phyloP scores from a whole-genome alignment of 2,797 vertebrate species.

The Betta splendens region DNA sequence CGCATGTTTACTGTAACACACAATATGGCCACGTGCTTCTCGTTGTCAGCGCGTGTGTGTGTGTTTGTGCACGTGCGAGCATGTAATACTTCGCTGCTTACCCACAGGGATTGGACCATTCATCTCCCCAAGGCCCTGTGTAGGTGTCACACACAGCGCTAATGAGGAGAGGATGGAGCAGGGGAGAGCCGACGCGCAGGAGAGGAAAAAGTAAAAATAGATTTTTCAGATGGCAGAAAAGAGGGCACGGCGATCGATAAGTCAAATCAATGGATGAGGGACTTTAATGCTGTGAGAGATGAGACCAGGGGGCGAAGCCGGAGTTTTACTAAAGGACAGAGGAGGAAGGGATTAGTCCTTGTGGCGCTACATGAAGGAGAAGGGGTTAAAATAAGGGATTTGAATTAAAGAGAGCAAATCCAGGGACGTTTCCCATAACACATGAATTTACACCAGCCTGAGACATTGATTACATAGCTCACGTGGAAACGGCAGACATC shows the following conservation, averaged over 20 bases:
- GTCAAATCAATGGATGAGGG: constrained; percentile 51
- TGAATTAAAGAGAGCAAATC: constrained; percentile 33
- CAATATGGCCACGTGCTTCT: constrained; percentile 30
- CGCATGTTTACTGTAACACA: constrained; percentile 16
- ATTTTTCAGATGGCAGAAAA: constrained; percentile 37
- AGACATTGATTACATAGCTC: constrained; percentile 67
- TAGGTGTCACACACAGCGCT: constrained; percentile 67
- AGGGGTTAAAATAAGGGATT: constrained; percentile 17
- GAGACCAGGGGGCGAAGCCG: constrained; percentile 14
- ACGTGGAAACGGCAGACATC: constrained; percentile 68
- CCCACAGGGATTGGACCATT: constrained; percentile 72
- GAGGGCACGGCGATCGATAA: constrained; percentile 53
- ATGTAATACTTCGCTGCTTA: constrained; percentile 68
- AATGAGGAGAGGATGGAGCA: constrained; percentile 69
- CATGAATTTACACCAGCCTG: constrained; percentile 61
- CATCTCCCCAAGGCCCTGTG: constrained; percentile 66
- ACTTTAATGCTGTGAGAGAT: constrained; percentile 31
- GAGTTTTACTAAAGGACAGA: constrained; percentile 21
- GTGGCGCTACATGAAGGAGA: constrained; percentile 13
- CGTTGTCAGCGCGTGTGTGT: constrained; percentile 14
- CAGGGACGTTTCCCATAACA: constrained; percentile 51
- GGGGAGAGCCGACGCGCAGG: constrained; percentile 44
- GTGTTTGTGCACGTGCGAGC: constrained; percentile 28
- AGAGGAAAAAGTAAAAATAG: constrained; percentile 67
- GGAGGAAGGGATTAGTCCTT: constrained; percentile 19